Base-by-base conservation (phyloP, 1,140 invertebrate species). In the Temnothorax longispinosus region DNA sequence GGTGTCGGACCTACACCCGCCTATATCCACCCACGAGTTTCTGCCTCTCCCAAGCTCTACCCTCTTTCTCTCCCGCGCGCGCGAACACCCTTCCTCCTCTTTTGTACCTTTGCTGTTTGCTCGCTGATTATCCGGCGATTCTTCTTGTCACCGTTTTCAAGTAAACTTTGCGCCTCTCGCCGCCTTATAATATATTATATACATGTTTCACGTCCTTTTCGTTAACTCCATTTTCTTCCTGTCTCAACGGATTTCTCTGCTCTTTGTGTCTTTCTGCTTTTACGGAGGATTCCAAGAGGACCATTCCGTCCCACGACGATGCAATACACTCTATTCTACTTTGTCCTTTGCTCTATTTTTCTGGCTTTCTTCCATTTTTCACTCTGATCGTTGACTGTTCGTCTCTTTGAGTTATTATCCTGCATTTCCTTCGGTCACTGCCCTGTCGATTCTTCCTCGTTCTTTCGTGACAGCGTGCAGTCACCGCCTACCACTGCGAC, bases 71-170 rank as follows among this genome's bases (percentile, higher is more conserved):
- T 50, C 41, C 47, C 44, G 47, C 38, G 35, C 44, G 47, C 38
- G 35, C 35, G 11, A 6, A 3, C 38, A 41, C 35, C 56, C 44
- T 27, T 60, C 50, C 47, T 41, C 3, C 38, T 58, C 18, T 32
- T 44, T 69, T 41, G 18, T 71, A 52, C 77, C 32, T 56, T 64
- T 67, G 21, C 50, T 56, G 50, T 74, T 74, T 69, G 84, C 41
- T 35, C 56, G 11, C 72, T 74, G 69, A 85, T 78, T 44, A 64
- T 76, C 75, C 47, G 27, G 47, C 44, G 74, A 65, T 56, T 78
- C 38, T 54, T 65, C 82, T 56, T 35, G 50, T 78, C 56, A 4
- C 32, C 60, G 71, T 35, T 64, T 64, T 64, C 44, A 21, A 64
- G 41, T 60, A 35, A 75, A 84, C 67, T 85, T 76, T 27, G 13